These are phyloP conservation scores for Yponomeuta malinellus DNA, from an alignment of 2,888 invertebrate species.

Conservation along the genomic window DNA sequence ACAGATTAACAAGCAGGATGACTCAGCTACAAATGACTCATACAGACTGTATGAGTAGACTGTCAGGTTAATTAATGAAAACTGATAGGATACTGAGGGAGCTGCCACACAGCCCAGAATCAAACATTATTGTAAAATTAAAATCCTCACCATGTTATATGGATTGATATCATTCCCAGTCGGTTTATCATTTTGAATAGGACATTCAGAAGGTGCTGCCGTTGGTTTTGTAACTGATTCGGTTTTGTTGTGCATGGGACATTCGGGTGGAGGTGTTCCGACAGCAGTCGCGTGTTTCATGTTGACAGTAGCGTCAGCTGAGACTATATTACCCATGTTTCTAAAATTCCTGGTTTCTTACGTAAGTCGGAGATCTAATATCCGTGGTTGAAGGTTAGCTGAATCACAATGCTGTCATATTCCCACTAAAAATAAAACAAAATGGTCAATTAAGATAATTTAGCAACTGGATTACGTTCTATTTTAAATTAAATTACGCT, in stretches of 20 bases:
- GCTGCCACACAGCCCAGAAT: not conserved
- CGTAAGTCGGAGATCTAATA: constrained; percentile 41
- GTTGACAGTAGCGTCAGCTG: constrained; percentile 46
- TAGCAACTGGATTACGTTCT: not conserved
- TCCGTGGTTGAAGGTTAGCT: constrained; percentile 9
- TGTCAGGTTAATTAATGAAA: not conserved
- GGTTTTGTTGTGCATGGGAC: constrained; percentile 86
- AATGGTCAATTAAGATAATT: not conserved
- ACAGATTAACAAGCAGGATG: too few species aligned
- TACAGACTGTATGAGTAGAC: too few species aligned
- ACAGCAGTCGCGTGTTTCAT: constrained; percentile 31
- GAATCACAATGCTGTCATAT: constrained; percentile 5
- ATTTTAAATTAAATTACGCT: too few species aligned
- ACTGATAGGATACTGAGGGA: not conserved
- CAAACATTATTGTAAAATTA: not conserved
- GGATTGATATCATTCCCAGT: constrained; percentile 79
- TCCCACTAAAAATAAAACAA: not conserved
- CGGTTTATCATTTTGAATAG: constrained; percentile 76
- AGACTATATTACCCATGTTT: constrained; percentile 63
- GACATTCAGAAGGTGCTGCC: constrained; percentile 78
- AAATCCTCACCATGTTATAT: constrained; percentile 82
- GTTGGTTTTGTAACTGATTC: constrained; percentile 28
- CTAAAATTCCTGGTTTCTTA: constrained; percentile 38
- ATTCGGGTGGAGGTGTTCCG: constrained; percentile 82
- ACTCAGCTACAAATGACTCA: too few species aligned